These are phyloP conservation scores for Anthopleura xanthogrammica DNA, from an alignment of 92 coral and sea anemone species.

Conservation along the genomic window DNA sequence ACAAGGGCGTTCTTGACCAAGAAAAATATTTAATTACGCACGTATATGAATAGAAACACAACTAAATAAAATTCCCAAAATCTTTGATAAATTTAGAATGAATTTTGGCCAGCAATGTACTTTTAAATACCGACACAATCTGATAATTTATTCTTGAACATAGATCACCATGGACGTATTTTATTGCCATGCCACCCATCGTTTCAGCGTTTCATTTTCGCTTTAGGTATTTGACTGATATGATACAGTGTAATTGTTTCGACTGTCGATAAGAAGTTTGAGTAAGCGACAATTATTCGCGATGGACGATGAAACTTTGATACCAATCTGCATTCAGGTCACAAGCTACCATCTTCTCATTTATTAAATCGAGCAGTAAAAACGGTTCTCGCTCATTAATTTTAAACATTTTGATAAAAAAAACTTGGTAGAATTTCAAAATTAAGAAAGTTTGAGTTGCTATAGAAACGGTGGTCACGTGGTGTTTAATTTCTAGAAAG, in stretches of 20 bases:
- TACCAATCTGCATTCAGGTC: background rate
- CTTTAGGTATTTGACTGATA: conserved; percentile 1
- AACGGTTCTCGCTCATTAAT: background rate
- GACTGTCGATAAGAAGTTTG: background rate
- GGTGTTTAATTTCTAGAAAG: background rate
- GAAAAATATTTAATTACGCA: too few species aligned
- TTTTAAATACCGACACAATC: background rate
- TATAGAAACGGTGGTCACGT: background rate
- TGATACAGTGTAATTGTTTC: background rate
- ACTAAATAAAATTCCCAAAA: too few species aligned
- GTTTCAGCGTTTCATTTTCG: background rate
- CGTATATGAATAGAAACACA: too few species aligned
- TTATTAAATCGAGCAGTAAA: background rate
- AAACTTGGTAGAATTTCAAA: background rate
- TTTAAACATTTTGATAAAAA: background rate
- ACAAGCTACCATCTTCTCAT: background rate
- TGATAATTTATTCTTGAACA: too few species aligned
- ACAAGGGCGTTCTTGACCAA: too few species aligned
- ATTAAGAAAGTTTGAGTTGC: background rate
- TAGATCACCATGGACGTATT: background rate
- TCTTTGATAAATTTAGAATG: too few species aligned
- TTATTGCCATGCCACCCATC: background rate
- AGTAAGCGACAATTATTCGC: conserved; percentile 1
- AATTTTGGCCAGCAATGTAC: too few species aligned
- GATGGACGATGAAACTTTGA: background rate